Conservation (phyloP, 1,140 invertebrate genomes). For the Pachypeltis micranthus region DNA sequence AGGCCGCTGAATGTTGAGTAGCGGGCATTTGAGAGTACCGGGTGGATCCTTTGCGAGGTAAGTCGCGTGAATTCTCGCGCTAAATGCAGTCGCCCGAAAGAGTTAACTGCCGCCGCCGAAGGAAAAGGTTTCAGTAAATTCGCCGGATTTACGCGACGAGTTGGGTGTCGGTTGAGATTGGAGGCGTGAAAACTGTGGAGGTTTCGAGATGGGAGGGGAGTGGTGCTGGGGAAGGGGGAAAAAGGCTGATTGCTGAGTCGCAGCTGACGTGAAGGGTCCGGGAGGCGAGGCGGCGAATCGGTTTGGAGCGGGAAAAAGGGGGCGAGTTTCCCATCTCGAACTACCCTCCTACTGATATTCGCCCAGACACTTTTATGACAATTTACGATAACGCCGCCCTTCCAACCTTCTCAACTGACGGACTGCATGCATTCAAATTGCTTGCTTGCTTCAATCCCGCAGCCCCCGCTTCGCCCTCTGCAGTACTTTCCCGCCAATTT, state of each 20-base stretch:
- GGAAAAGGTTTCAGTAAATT: no score
- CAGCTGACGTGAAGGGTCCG: slow-evolving; percentile 10
- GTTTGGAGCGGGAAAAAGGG: no score
- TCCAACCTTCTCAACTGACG: slow-evolving; percentile 15
- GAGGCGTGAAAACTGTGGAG: neutral
- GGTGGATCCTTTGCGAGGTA: no score
- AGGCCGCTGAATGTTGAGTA: no score
- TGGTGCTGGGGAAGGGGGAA: neutral
- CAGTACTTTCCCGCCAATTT: slow-evolving; percentile 21
- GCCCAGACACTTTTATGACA: slow-evolving; percentile 24
- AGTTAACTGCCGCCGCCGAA: no score
- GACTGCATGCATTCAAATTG: slow-evolving; percentile 25
- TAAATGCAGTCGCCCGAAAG: no score
- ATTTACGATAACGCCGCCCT: slow-evolving; percentile 19
- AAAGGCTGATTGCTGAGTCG: slow-evolving; percentile 4
- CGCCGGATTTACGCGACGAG: no score
- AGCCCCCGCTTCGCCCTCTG: no score
- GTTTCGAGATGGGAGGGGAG: neutral
- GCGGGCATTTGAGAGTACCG: no score
- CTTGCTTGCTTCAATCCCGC: slow-evolving; percentile 24
- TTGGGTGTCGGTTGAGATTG: neutral
- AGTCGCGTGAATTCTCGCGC: no score
- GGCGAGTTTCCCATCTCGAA: slow-evolving; percentile 10
- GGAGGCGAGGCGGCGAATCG: no score
- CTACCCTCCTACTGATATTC: slow-evolving; percentile 18